Evolutionary conservation across 2,113 vertebrate genomes (phyloP), one percentile per base, ranked within the genome.

Genomic region (Trogon surrucura): DNA sequence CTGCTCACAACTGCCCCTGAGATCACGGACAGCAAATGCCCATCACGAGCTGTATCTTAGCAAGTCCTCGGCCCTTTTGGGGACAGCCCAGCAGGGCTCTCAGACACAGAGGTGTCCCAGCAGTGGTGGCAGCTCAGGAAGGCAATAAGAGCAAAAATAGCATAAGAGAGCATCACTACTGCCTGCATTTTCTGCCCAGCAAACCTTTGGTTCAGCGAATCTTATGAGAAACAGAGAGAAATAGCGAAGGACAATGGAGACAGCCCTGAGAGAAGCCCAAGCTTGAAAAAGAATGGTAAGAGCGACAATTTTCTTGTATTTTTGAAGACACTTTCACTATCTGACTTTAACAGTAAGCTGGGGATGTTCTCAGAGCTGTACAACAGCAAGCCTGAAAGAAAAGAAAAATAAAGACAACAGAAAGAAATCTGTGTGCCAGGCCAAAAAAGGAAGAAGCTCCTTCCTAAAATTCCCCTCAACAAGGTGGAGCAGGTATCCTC

Each of bases 21-120:
- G 22, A 50, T n/a, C 36, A 30, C 18, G 0, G 1, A 38, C 22
- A 54, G n/a, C 1, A 1, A 38, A 27, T 16, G 27, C 30, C 0
- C 23, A 19, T 60, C 70, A 61, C 44, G 29, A 30, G 34, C 30
- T 61, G 53, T 16, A 19, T 2, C 13, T 22, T 27, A 53, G 64
- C 20, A 57, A 61, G 53, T 27, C 54, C 30, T 11, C 5, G 34
- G 26, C n/a, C 19, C 29, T 34, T 27, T 12, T 19, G 56, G 72
- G 26, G 51, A 27, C 54, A 58, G 54, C 15, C 69, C 23, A 16
- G 30, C 51, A 51, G 34, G 60, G 38, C n/a, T 57, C 58, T 56
- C 6, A 1, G 51, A 6, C 41, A 38, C 36, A 17, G 32, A 80
- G 30, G 12, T 26, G 51, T 13, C 9, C 3, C 14, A 21, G 30